Base-by-base conservation (phyloP, 2,797 vertebrate genomes). In the Myripristis jacobus region DNA sequence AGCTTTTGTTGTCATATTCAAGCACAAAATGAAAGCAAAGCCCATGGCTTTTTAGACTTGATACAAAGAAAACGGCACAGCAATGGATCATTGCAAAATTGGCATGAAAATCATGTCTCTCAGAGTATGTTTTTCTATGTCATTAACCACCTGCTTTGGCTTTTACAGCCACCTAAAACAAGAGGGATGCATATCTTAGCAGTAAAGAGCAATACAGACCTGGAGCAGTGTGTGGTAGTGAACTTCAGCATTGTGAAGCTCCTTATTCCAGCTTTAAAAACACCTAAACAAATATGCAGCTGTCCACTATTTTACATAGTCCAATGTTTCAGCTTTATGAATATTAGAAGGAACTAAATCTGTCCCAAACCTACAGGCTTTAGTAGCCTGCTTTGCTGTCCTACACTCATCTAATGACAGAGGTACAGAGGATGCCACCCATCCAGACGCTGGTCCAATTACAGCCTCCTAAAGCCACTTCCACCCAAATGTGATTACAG, bases 401-500 rank as follows among this genome's bases (percentile, higher is more conserved):
- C 53, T 70, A 54, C 70, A 59, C 66, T 52, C 51, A 47, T 38
- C 31, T 69, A 83, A 87, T 79, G 67, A 77, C 69, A 90, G 85
- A 16, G 8, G 54, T 43, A n/a, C 16, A 75, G 64, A 81, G 19
- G 55, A 66, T 77, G 75, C 68, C 72, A 73, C 73, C 76, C 77
- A 76, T 68, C 58, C 70, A 73, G 80, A 66, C 59, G 34, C 47
- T 34, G 22, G 79, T 73, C 63, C 74, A 73, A 81, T 87, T 77
- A 82, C 53, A 79, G 73, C 19, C 0, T 48, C 74, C 73, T 59
- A 78, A 65, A 76, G 70, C 78, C 56, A 65, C 70, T 79, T 84
- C 83, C 64, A 70, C 51, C 51, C 55, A 29, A 59, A 78, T 73
- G 65, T 79, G 82, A 91, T 87, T 77, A 83, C 61, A 77, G 70